These are phyloP conservation scores for Chironomus tentans DNA, from an alignment of 2,888 invertebrate species.

Conservation along the genomic window DNA sequence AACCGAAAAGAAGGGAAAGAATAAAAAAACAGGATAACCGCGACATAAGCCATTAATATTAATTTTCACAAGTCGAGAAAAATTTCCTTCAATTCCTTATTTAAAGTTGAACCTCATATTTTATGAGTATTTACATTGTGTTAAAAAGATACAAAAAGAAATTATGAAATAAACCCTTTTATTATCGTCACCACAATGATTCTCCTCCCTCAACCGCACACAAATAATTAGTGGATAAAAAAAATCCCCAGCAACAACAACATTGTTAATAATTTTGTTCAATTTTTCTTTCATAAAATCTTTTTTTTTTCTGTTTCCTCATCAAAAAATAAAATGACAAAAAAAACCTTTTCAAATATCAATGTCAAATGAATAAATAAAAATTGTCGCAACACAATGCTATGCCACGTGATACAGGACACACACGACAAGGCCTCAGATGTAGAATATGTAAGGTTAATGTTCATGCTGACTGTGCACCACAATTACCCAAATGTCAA, in stretches of 20 bases:
- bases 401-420: conserved; percentile 50
- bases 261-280: too few relatives aligned
- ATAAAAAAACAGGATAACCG: neutral
- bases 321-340: neutral
- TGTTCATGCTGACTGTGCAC: conserved; percentile 81
- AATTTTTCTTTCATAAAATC: neutral
- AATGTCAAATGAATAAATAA: neutral
- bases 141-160: too few relatives aligned
- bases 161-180: too few relatives aligned
- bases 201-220: too few relatives aligned
- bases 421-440: conserved; percentile 78
- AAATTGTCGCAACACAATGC: neutral
- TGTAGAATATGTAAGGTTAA: conserved; percentile 87
- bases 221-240: too few relatives aligned
- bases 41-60: neutral
- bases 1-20: neutral
- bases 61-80: too few relatives aligned
- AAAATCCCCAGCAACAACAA: too few relatives aligned
- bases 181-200: too few relatives aligned
- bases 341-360: neutral
- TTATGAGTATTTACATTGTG: too few relatives aligned
- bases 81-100: too few relatives aligned
- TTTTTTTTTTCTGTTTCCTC: neutral
- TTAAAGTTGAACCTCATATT: too few relatives aligned
- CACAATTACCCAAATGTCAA: conserved; percentile 73